A percentile compares a stretch with the other conserved stretches of the same genome.
Evolutionary conservation across 2,113 vertebrate genomes (phyloP).

Genomic region (Martes martes): DNA sequence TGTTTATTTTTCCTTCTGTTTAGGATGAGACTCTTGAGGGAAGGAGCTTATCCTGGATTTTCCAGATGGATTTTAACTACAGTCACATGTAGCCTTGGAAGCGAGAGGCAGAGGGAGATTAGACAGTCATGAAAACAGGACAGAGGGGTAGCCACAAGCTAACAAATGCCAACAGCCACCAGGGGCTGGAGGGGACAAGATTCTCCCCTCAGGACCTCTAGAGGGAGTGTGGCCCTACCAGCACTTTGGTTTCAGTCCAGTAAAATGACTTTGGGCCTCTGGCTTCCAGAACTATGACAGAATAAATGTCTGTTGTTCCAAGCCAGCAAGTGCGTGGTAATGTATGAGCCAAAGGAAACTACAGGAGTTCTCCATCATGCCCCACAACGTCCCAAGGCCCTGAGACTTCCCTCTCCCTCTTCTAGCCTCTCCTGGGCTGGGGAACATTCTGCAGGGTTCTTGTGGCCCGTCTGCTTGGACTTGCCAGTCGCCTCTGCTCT

Average conservation of each 20-base stretch:
- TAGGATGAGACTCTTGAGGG: neutral
- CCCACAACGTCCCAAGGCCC: no score
- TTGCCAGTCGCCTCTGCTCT: neutral
- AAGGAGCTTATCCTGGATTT: neutral
- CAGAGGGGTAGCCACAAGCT: neutral
- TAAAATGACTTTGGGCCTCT: neutral
- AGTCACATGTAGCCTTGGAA: neutral
- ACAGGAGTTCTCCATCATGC: no score
- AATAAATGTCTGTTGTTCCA: neutral
- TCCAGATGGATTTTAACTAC: neutral
- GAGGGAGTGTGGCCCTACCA: neutral
- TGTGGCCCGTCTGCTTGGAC: neutral
- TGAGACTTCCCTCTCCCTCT: neutral
- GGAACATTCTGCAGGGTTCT: neutral
- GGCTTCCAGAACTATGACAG: neutral
- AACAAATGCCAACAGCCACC: neutral
- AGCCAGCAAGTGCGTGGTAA: neutral
- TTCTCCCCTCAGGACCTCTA: neutral
- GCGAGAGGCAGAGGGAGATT: neutral
- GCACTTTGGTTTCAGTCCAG: neutral
- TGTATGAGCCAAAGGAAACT: neutral
- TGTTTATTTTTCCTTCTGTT: neutral
- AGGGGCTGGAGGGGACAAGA: neutral
- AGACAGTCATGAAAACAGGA: neutral
- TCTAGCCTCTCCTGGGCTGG: neutral